These are phyloP conservation scores for Apostichopus californicus DNA, from an alignment of 35 echinoderm and acorn worm species.

Conservation along the genomic window DNA sequence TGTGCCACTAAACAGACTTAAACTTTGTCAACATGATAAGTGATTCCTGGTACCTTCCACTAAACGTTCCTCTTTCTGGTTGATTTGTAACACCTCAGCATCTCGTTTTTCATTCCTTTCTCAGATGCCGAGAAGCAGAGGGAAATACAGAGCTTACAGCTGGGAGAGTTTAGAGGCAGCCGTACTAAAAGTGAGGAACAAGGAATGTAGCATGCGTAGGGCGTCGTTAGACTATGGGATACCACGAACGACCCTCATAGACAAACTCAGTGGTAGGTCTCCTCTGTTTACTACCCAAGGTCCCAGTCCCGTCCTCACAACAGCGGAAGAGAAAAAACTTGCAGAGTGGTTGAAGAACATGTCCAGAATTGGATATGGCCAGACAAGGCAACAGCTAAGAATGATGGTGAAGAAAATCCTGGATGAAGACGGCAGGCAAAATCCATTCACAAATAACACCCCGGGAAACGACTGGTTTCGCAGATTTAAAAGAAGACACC, in stretches of 20 bases:
- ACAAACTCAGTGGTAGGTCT: conserved; percentile 13
- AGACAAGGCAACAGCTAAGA: conserved; percentile 47
- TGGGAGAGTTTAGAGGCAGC: conserved; percentile 26
- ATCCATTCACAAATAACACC: conserved; percentile 46
- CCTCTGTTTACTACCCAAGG: conserved; percentile 37
- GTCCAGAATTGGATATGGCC: conserved; percentile 60
- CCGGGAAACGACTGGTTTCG: conserved; percentile 62
- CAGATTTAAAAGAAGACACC: conserved; percentile 56
- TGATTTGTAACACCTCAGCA: no score
- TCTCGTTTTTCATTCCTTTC: no score
- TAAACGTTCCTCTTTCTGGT: no score
- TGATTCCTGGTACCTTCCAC: no score
- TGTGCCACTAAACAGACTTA: no score
- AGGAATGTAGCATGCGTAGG: conserved; percentile 1
- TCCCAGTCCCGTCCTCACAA: conserved; percentile 33
- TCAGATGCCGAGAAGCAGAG: conserved; percentile 37
- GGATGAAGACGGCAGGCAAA: conserved; percentile 54
- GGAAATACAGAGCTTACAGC: conserved; percentile 36
- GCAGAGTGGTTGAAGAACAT: conserved; percentile 58
- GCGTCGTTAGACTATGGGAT: conserved; percentile 30
- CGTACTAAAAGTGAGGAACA: conserved; percentile 11
- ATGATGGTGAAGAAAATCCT: conserved; percentile 64
- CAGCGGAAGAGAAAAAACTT: conserved; percentile 36
- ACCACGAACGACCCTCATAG: conserved; percentile 40
- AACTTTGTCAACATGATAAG: no score